Evolutionary conservation across 2,888 invertebrate species (phyloP), one percentile per base, ranked within the genome.

Genomic region (Meganola albula): DNA sequence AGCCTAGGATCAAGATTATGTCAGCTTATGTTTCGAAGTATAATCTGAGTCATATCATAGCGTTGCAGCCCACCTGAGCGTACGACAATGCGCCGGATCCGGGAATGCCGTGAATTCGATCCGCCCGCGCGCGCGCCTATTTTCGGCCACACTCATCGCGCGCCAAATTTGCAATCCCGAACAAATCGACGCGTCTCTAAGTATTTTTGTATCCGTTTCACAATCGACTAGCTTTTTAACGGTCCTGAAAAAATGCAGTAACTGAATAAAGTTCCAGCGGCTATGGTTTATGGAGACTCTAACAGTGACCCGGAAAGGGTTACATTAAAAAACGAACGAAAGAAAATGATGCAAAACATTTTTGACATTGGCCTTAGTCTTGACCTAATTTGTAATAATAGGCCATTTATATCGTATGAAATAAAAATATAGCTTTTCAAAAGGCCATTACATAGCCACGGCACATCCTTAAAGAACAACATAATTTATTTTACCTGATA

Each of bases 121-220:
- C 74, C 82, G 76, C 44, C 60, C 58, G 69, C 63, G 63, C 68
- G 65, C 64, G 69, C 61, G 57, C 43, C 82, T 84, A 84, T 84
- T 84, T 84, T 70, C 54, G 69, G 70, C 65, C 59, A 54, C 71
- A 53, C 74, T 61, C 76, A 65, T 64, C 74, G 59, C 82, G 82
- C 67, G 83, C 85, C 84, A 84, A 85, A 83, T 83, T 83, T 82
- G 84, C 84, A 72, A 83, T 75, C 74, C 74, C 74, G 74, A n/a
- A 76, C 74, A 79, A 82, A 74, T 77, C 74, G 75, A 78, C 75
- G 71, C 74, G 76, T 69, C 72, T 69, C 63, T 62, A 66, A 57
- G 67, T 84, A 83, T 84, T 83, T 83, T 78, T 65, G 78, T 78
- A 75, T 65, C 65, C 48, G 72, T 83, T 84, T 83, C 84, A 75